These are phyloP conservation scores for Axinella damicornis DNA, from an alignment of 37 sponge, comb jelly and placozoan species.

Conservation along the genomic window DNA sequence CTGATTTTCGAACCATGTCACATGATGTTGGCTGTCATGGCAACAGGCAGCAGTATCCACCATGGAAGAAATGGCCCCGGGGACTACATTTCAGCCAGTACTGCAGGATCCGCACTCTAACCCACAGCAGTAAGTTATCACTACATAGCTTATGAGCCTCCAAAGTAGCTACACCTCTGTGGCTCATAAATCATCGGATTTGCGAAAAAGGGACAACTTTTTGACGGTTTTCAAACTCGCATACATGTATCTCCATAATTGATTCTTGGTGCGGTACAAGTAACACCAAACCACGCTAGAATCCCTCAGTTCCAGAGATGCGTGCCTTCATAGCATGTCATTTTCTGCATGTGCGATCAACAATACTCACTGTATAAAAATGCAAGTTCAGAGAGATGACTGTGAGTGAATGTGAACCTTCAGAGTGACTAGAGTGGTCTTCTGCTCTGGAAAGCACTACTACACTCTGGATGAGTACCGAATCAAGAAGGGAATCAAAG, in stretches of 20 bases:
- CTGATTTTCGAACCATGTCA: background rate
- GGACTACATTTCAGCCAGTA: slow-evolving; percentile 88
- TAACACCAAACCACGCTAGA: too few relatives aligned
- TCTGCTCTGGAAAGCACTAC: slow-evolving; percentile 97
- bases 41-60: slow-evolving; percentile 85
- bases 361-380: background rate
- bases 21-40: background rate
- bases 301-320: too few relatives aligned
- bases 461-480: slow-evolving; percentile 83
- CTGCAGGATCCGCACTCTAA: slow-evolving; percentile 54
- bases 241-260: too few relatives aligned
- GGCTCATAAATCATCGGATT: too few relatives aligned
- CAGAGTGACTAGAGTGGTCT: slow-evolving; percentile 72
- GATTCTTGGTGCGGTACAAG: too few relatives aligned
- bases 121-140: slow-evolving; percentile 23
- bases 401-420: too few relatives aligned
- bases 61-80: slow-evolving; percentile 84
- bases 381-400: too few relatives aligned
- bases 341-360: background rate
- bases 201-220: too few relatives aligned
- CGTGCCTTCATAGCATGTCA: background rate
- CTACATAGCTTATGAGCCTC: too few relatives aligned
- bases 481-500: slow-evolving; percentile 30
- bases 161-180: too few relatives aligned
- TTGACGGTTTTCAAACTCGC: too few relatives aligned